Evolutionary conservation across 92 coral and sea anemone species (phyloP), one percentile per base, ranked within the genome.

Genomic region (Actinernus sp.): DNA sequence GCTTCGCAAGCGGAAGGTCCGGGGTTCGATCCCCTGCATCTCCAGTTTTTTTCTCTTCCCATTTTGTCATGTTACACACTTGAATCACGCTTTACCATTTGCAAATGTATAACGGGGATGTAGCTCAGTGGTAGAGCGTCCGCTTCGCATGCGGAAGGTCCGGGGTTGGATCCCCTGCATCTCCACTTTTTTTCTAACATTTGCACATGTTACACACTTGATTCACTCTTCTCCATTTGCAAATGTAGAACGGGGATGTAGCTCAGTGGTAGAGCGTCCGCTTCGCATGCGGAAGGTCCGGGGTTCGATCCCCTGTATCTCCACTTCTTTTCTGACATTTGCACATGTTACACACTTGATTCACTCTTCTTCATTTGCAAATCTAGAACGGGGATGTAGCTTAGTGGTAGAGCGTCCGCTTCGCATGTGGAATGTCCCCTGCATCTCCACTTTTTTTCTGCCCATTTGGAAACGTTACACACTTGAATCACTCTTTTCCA

Each of bases 231-330:
- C 7, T 14, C 14, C 41, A 36, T 14, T 36, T 36, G 41, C 41
- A 36, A 36, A 14, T 36, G 41, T 36, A 36, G 41, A 14, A 36
- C 14, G 41, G 41, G 41, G 41, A 36, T 36, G 41, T 36, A 36
- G 41, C 54, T 47, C 54, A 47, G 54, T 47, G 54, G 54, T 47
- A 47, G 54, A 47, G 21, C 54, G 54, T 21, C 54, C 54, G 54
- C 54, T 47, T 47, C 17, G 54, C 54, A 47, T 47, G 54, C 54
- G 54, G 54, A 47, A 19, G 54, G 43, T n/a, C 43, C 43, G 8
- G 43, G 43, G 43, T n/a, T n/a, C n/a, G n/a, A n/a, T n/a, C n/a
- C n/a, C n/a, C n/a, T n/a, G n/a, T n/a, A n/a, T n/a, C n/a, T n/a
- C 41, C 41, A 7, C 8, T 7, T 7, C 14, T 36, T 36, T 7